Conservation (phyloP, 92 coral and sea anemone species). For the Parazoanthus atlanticus region DNA sequence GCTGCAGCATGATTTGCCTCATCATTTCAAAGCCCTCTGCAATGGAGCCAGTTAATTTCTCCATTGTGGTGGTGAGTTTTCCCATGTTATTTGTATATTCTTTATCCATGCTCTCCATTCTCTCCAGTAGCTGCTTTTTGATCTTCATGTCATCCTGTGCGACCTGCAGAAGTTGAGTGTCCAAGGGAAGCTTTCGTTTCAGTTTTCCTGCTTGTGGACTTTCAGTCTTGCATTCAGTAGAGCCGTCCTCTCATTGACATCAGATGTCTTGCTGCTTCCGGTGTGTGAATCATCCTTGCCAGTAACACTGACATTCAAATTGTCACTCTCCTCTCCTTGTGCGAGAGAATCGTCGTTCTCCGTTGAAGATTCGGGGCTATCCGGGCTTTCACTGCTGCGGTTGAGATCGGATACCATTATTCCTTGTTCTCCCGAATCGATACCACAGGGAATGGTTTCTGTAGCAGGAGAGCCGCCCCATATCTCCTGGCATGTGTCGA, state of each 20-base stretch:
- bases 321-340: too few species aligned
- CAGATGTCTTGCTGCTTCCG: neutral
- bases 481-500: constrained; percentile 53
- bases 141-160: constrained; percentile 60
- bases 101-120: constrained; percentile 54
- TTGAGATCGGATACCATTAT: neutral
- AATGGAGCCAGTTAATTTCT: constrained; percentile 56
- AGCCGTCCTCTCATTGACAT: constrained; percentile 35
- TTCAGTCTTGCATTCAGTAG: constrained; percentile 48
- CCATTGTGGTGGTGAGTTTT: constrained; percentile 48
- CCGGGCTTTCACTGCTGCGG: neutral
- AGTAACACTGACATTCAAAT: neutral
- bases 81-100: constrained; percentile 52
- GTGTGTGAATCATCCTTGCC: neutral
- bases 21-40: constrained; percentile 53
- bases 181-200: constrained; percentile 49
- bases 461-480: constrained; percentile 70
- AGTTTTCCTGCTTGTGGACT: constrained; percentile 54
- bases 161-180: constrained; percentile 41
- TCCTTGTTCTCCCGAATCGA: constrained; percentile 9
- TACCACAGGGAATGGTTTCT: constrained; percentile 44
- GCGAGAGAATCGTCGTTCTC: too few species aligned
- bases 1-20: constrained; percentile 56
- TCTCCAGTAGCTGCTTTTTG: constrained; percentile 48
- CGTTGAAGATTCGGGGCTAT: neutral